Conservation (phyloP, 2,113 vertebrate species). For the Hiodon tergisus region DNA sequence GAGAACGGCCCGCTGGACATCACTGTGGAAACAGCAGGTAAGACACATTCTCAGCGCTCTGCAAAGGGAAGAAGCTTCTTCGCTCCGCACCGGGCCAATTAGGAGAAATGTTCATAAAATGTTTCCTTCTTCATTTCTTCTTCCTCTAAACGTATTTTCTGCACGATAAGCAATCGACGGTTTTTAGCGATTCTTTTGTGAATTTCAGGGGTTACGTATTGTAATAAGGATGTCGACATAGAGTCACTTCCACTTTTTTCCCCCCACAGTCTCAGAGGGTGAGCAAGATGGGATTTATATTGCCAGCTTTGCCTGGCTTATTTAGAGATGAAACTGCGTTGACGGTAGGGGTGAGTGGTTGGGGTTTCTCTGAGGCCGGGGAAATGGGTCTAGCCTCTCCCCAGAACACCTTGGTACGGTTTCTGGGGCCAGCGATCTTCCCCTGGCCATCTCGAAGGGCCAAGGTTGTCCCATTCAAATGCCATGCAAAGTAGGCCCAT, state of each 20-base stretch:
- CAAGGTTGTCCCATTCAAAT: conserved; percentile 7
- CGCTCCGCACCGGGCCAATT: not conserved
- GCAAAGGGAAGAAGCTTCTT: not conserved
- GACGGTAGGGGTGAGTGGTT: no score
- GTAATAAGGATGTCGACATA: no score
- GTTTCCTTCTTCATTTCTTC: not conserved
- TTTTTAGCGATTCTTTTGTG: no score
- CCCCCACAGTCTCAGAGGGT: no score
- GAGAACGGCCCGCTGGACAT: not conserved
- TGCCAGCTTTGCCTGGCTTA: no score
- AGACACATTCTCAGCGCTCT: not conserved
- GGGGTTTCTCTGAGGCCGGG: no score
- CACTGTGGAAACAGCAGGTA: not conserved
- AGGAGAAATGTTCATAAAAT: not conserved
- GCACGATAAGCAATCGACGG: no score
- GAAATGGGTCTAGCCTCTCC: not conserved
- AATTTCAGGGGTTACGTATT: no score
- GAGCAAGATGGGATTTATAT: no score
- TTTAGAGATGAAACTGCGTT: no score
- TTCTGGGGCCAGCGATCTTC: not conserved
- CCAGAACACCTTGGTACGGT: not conserved
- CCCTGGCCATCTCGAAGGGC: not conserved
- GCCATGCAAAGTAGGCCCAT: not conserved
- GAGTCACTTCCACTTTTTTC: no score
- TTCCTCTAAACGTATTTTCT: no score